Conservation (phyloP, 2,113 vertebrate species). For the Micronisus gabar region DNA sequence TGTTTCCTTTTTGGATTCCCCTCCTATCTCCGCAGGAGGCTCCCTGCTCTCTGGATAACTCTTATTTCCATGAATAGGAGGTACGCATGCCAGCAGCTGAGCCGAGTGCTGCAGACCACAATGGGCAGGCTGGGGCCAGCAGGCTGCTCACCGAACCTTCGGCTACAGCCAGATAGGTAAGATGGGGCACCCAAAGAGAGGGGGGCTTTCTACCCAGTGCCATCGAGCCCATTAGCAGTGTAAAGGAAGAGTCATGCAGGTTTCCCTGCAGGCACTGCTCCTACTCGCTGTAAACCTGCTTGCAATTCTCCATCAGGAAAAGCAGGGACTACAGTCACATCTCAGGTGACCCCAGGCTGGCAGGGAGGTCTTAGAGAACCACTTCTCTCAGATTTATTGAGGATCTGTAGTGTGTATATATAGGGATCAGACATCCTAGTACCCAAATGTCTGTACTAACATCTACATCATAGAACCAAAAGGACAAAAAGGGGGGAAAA, state of each 20-base stretch:
- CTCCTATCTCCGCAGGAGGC: not conserved
- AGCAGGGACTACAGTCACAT: rapidly evolving
- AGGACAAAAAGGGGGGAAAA: not conserved
- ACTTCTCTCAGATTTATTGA: not conserved
- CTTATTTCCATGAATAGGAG: constrained; percentile 18
- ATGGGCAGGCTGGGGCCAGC: not conserved
- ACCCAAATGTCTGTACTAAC: not conserved
- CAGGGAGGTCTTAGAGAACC: not conserved
- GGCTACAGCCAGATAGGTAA: not conserved
- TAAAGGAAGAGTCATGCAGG: not conserved
- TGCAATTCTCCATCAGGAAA: rapidly evolving
- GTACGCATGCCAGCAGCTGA: not conserved
- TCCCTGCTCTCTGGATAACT: not conserved
- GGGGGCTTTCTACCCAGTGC: not conserved
- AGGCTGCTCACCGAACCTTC: not conserved
- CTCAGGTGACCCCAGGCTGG: not conserved
- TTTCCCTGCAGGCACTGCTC: not conserved
- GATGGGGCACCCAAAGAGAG: not conserved
- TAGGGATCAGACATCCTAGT: not conserved
- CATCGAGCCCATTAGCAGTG: rapidly evolving
- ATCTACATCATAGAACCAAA: not conserved
- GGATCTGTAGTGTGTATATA: not conserved
- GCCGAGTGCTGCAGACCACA: not conserved
- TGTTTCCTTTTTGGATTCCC: not conserved
- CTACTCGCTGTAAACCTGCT: not conserved